Evolutionary conservation across 2,888 invertebrate species (phyloP).

Genomic region (Tipula helvola): DNA sequence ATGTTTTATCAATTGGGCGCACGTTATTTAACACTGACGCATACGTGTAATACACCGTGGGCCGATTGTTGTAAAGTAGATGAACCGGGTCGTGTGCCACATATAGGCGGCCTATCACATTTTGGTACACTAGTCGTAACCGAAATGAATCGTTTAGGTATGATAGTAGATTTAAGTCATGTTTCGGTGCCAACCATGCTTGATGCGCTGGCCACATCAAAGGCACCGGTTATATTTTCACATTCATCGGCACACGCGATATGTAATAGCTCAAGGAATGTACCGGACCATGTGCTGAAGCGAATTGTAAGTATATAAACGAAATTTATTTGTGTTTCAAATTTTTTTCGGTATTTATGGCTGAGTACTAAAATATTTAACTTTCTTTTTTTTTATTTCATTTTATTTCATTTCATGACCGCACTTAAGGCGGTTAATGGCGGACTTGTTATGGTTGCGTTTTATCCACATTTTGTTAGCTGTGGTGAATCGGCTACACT

Average conservation of each 20-base stretch:
- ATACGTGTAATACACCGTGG: slow-evolving; percentile 80
- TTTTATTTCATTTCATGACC: slow-evolving; percentile 9
- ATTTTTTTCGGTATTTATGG: neutral
- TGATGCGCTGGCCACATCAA: slow-evolving; percentile 59
- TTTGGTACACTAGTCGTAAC: slow-evolving; percentile 59
- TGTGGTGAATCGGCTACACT: slow-evolving; percentile 44
- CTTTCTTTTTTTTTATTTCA: too few relatives aligned
- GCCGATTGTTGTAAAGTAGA: slow-evolving; percentile 53
- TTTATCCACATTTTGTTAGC: slow-evolving; percentile 48
- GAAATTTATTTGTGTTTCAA: too few relatives aligned
- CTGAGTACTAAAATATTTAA: neutral
- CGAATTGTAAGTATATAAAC: slow-evolving; percentile 42
- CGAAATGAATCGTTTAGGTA: slow-evolving; percentile 82
- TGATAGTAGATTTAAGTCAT: slow-evolving; percentile 76
- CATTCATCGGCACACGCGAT: slow-evolving; percentile 72
- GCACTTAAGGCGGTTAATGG: slow-evolving; percentile 42
- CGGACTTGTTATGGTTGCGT: slow-evolving; percentile 53
- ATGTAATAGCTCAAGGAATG: slow-evolving; percentile 71
- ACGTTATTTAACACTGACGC: slow-evolving; percentile 71
- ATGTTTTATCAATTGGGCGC: slow-evolving; percentile 74
- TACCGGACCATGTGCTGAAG: slow-evolving; percentile 62
- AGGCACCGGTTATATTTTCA: slow-evolving; percentile 75
- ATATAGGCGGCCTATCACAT: slow-evolving; percentile 46
- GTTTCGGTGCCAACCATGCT: slow-evolving; percentile 71
- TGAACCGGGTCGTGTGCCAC: slow-evolving; percentile 45